Conservation (phyloP, 2,888 invertebrate genomes). For the Sesamia inferens region DNA sequence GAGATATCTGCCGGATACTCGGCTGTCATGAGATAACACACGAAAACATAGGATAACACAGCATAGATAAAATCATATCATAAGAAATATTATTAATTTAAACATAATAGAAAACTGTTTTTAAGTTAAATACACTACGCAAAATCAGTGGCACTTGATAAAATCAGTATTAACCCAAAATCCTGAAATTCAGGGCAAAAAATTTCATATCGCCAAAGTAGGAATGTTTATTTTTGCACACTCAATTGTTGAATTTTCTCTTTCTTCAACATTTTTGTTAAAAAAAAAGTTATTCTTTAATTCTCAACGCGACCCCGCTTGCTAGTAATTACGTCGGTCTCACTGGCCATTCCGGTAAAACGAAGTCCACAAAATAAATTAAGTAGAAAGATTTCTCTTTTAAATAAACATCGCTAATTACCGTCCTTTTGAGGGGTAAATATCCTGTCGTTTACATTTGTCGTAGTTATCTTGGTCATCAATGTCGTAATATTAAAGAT, state of each 20-base stretch:
- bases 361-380: constrained; percentile 67
- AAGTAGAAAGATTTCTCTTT: constrained; percentile 66
- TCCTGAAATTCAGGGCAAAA: constrained; percentile 35
- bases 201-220: constrained; percentile 42
- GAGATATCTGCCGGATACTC: too few relatives aligned
- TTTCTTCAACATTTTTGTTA: constrained; percentile 55
- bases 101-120: not conserved
- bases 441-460: constrained; percentile 49
- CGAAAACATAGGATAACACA: too few relatives aligned
- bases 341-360: constrained; percentile 66
- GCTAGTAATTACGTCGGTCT: constrained; percentile 68
- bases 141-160: constrained; percentile 53
- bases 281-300: constrained; percentile 68
- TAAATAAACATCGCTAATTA: constrained; percentile 69
- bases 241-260: constrained; percentile 64
- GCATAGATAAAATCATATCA: too few relatives aligned
- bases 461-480: constrained; percentile 34
- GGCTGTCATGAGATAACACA: too few relatives aligned
- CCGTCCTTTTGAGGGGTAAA: constrained; percentile 54
- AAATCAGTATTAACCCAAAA: constrained; percentile 54
- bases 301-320: constrained; percentile 63
- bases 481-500: constrained; percentile 41
- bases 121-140: constrained; percentile 18
- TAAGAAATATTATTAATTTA: not conserved
- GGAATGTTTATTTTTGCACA: constrained; percentile 57